Percentiles rank a stretch among this genome's conserved stretches.
Evolutionary conservation across 64 coral and sea anemone genomes (phyloP).

Genomic region (Stichodactyla helianthus): DNA sequence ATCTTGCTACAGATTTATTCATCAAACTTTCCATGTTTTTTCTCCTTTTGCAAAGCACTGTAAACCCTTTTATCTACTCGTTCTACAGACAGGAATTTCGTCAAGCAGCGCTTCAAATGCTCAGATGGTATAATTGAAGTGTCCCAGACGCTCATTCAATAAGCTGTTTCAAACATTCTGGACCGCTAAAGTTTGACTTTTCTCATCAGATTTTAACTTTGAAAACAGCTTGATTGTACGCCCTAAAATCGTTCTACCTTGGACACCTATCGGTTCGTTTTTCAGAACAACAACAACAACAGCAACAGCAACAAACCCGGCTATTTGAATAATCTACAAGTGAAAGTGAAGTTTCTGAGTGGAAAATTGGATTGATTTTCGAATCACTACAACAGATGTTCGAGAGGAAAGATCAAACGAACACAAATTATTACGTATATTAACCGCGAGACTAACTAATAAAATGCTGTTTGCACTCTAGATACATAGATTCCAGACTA

Average conservation of each 20-base stretch:
- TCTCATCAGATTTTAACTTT: neutral
- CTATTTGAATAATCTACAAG: neutral
- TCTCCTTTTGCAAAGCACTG: constrained; percentile 37
- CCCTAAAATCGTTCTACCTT: neutral
- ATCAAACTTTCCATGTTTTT: constrained; percentile 43
- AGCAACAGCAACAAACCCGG: too few relatives aligned
- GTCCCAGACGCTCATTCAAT: neutral
- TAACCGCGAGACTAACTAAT: neutral
- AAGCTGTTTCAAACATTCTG: neutral
- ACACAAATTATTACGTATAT: neutral
- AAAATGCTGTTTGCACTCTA: neutral
- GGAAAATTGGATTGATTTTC: neutral
- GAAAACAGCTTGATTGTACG: neutral
- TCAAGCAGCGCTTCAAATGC: neutral
- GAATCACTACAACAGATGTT: neutral
- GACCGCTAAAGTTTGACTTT: neutral
- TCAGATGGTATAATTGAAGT: neutral
- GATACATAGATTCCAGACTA: neutral
- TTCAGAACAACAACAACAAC: too few relatives aligned
- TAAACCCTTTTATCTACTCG: constrained; percentile 56
- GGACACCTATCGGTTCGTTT: neutral
- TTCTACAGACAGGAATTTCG: constrained; percentile 59
- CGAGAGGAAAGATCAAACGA: neutral
- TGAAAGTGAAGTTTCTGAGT: neutral
- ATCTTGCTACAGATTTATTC: constrained; percentile 15